Evolutionary conservation across 2,888 invertebrate species (phyloP), one percentile per base, ranked within the genome.

Genomic region (Yponomeuta malinellus): DNA sequence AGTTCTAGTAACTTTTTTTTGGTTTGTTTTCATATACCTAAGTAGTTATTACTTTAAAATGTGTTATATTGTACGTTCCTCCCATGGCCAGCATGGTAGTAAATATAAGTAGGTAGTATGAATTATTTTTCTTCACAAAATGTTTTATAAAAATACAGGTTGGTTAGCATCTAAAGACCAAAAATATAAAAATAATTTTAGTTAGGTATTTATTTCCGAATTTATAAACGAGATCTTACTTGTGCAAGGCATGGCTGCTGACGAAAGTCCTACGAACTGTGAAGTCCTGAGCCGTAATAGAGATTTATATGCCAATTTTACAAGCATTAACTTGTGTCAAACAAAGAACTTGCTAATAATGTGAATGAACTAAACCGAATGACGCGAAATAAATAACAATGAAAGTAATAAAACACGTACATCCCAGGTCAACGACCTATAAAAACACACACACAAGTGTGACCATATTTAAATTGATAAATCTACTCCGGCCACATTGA

Each of bases 211-310:
- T 5, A 33, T 33, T 33, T 4, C 33, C 33, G 15, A 59, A 12
- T 15, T 59, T 15, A 3, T 15, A 15, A 52, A 12, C 52, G 52
- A 52, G 10, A 9, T 12, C 52, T 59, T 59, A 59, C 52, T 59
- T 59, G 52, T 59, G 52, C 52, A 59, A 59, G 86, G 77, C 87
- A 88, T 88, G 72, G 81, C 76, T 75, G 80, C 79, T 43, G 78
- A 74, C 23, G 79, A 74, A 74, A 76, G 73, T 76, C 75, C 78
- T 72, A 79, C 69, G 72, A 77, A 77, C 74, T 74, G 72, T 72
- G 71, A 73, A 74, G 80, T 76, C 31, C 69, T 71, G 69, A 43
- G 64, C 29, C 12, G 29, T 48, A n/a, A 8, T 37, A 67, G 15
- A 6, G 67, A 37, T 10, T 37, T 67, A 10, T 37, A 12, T 43